Conservation (phyloP, 2,888 invertebrate genomes). For the Nephrocerus scutellatus region DNA sequence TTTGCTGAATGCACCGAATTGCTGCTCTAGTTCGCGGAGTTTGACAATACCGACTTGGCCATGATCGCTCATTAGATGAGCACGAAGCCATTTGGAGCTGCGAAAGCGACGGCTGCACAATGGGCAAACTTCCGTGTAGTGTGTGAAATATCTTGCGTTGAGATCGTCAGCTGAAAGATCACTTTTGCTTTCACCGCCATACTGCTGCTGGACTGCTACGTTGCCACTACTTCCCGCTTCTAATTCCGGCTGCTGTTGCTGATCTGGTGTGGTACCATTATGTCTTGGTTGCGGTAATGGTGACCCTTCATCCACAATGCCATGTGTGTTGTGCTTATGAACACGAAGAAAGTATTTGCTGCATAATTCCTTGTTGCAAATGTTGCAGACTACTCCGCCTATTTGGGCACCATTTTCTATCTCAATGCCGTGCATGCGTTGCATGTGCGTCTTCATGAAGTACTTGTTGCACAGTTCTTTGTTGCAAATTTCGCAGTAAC, state of each 20-base stretch:
- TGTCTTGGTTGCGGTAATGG: slow-evolving; percentile 48
- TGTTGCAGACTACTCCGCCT: slow-evolving; percentile 91
- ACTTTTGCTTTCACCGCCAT: slow-evolving; percentile 17
- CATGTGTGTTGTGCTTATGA: slow-evolving; percentile 97
- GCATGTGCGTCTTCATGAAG: slow-evolving; percentile 99
- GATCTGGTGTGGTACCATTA: slow-evolving; percentile 37
- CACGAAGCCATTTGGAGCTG: slow-evolving; percentile 80
- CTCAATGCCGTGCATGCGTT: slow-evolving; percentile 95
- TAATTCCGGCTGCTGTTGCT: slow-evolving; percentile 22
- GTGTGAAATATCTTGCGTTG: slow-evolving; percentile 58
- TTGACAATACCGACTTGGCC: slow-evolving; percentile 53
- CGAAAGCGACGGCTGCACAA: slow-evolving; percentile 82
- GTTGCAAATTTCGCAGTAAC: slow-evolving; percentile 96
- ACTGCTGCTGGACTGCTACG: no score
- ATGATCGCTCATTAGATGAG: slow-evolving; percentile 80
- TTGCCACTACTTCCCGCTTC: slow-evolving; percentile 13
- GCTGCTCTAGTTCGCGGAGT: slow-evolving; percentile 41
- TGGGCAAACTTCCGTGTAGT: slow-evolving; percentile 71
- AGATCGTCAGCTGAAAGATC: slow-evolving; percentile 19
- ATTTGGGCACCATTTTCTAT: slow-evolving; percentile 88
- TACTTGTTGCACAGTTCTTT: slow-evolving; percentile 99
- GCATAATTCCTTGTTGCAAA: slow-evolving; percentile 96
- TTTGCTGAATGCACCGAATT: slow-evolving; percentile 34
- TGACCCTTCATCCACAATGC: slow-evolving; percentile 80
- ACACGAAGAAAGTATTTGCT: slow-evolving; percentile 96